phyloP scores from a whole-genome alignment of 2,797 vertebrate species.

The Enteromius mattozi region DNA sequence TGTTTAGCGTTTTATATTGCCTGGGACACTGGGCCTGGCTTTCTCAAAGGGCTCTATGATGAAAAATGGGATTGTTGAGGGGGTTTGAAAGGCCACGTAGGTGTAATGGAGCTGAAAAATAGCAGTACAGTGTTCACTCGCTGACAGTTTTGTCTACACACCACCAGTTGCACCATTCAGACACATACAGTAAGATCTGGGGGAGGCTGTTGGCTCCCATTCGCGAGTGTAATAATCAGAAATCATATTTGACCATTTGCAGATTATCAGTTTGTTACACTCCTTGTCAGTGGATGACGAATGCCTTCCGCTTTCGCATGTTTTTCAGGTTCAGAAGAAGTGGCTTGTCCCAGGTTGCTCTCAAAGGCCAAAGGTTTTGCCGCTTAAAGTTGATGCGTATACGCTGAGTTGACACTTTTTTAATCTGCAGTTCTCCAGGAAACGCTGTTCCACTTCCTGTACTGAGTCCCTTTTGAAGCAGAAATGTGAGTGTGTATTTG shows the following conservation, averaged over 20 bases:
- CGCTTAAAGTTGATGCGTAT: slow-evolving; percentile 27
- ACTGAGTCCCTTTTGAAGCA: slow-evolving; percentile 24
- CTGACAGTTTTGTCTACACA: slow-evolving; percentile 23
- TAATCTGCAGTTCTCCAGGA: slow-evolving; percentile 57
- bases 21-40: not conserved
- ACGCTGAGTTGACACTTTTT: slow-evolving; percentile 64
- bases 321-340: not conserved
- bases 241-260: not conserved
- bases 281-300: not conserved
- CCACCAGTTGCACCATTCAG: slow-evolving; percentile 8
- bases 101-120: slow-evolving; percentile 38
- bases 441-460: slow-evolving; percentile 62
- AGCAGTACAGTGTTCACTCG: slow-evolving; percentile 15
- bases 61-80: slow-evolving; percentile 26
- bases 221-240: not conserved
- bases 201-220: not conserved
- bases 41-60: slow-evolving; percentile 11
- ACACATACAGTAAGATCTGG: not conserved
- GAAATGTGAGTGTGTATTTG: slow-evolving; percentile 32
- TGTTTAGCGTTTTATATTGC: slow-evolving; percentile 26
- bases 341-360: not conserved
- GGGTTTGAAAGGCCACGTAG: slow-evolving; percentile 26
- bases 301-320: not conserved
- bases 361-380: not conserved
- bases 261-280: not conserved